Conservation (phyloP, 2,888 invertebrate genomes). For the Xylophagus ater region DNA sequence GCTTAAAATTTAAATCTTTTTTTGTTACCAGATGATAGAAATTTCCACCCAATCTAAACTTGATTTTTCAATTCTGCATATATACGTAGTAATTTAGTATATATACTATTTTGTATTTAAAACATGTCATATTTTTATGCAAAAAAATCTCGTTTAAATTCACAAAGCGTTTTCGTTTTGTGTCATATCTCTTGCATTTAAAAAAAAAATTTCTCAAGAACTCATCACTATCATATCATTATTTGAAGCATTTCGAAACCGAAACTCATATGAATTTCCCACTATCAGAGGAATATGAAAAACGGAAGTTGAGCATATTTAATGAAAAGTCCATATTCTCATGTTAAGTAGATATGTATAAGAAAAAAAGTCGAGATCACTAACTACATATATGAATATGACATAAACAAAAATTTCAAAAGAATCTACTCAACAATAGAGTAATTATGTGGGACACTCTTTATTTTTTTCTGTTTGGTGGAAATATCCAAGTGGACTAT, state of each 20-base stretch:
- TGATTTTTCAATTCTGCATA: neutral
- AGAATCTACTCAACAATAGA: too few relatives aligned
- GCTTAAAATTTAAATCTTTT: neutral
- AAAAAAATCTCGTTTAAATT: slow-evolving; percentile 3
- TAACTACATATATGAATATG: too few relatives aligned
- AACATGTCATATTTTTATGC: neutral
- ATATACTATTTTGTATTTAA: neutral
- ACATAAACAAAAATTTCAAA: too few relatives aligned
- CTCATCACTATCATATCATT: neutral
- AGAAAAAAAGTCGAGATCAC: too few relatives aligned
- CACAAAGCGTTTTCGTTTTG: slow-evolving; percentile 4
- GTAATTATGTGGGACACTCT: too few relatives aligned
- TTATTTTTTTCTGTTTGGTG: too few relatives aligned
- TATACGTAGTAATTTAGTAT: neutral
- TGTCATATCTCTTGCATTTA: neutral
- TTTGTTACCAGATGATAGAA: neutral
- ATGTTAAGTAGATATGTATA: too few relatives aligned
- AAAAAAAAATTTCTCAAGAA: neutral
- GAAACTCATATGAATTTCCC: neutral
- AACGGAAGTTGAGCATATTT: too few relatives aligned
- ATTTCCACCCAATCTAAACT: slow-evolving; percentile 3
- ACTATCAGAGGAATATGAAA: too few relatives aligned
- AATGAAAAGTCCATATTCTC: too few relatives aligned
- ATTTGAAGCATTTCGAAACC: neutral
- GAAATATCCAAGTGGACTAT: too few relatives aligned